These are phyloP conservation scores for Brienomyrus brachyistius DNA, from an alignment of 2,113 vertebrate species.

Conservation along the genomic window DNA sequence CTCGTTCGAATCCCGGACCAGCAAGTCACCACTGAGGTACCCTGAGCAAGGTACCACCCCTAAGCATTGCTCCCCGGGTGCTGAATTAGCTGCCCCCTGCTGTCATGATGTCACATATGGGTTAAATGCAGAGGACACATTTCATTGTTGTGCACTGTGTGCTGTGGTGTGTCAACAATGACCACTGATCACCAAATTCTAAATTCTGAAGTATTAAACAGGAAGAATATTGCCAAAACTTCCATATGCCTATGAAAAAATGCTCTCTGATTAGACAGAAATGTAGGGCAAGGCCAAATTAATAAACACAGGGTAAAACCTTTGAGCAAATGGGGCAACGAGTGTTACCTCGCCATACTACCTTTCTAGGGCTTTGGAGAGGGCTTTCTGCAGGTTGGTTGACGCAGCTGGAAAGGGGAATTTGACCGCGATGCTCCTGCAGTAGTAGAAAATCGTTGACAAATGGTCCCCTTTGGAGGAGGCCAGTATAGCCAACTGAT, in stretches of 20 bases:
- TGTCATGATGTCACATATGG: too few relatives aligned
- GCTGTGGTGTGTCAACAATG: too few relatives aligned
- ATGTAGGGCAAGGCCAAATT: background rate
- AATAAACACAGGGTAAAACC: background rate
- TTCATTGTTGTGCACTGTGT: too few relatives aligned
- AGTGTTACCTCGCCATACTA: slow-evolving; percentile 36
- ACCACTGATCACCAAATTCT: background rate
- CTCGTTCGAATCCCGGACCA: too few relatives aligned
- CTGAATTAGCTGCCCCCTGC: too few relatives aligned
- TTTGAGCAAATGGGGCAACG: background rate
- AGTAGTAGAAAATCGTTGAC: slow-evolving; percentile 99
- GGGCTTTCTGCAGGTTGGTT: slow-evolving; percentile 97
- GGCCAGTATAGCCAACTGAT: slow-evolving; percentile 97
- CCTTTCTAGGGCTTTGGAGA: slow-evolving; percentile 99
- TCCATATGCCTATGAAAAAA: background rate
- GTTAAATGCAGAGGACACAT: too few relatives aligned
- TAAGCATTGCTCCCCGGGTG: too few relatives aligned
- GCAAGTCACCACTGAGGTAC: too few relatives aligned
- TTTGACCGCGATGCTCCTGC: slow-evolving; percentile 98
- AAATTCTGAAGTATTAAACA: background rate
- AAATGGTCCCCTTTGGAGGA: slow-evolving; percentile 98
- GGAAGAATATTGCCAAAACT: background rate
- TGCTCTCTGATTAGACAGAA: background rate
- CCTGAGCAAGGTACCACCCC: too few relatives aligned
- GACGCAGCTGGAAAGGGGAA: slow-evolving; percentile 98